Percentiles rank a stretch among this genome's conserved stretches.
phyloP scores from a whole-genome alignment of 2,888 invertebrate species.

The Lasioglossum villosulum region DNA sequence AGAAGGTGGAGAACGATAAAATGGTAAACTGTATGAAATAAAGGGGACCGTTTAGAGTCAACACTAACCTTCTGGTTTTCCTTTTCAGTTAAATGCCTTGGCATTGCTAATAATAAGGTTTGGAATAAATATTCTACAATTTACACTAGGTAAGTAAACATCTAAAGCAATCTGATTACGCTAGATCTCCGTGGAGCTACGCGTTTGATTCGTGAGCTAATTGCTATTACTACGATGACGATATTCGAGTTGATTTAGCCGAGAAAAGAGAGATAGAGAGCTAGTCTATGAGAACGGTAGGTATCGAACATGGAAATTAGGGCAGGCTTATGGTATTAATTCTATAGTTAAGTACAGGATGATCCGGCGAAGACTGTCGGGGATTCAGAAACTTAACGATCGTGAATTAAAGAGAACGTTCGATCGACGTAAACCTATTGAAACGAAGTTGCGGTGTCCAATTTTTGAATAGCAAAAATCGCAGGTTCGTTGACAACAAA shows the following conservation, averaged over 20 bases:
- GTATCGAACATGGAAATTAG: neutral
- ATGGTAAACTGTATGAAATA: conserved; percentile 50
- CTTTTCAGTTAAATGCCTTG: conserved; percentile 61
- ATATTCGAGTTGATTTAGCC: conserved; percentile 10
- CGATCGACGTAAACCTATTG: neutral
- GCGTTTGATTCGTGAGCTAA: conserved; percentile 34
- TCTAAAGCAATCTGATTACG: conserved; percentile 46
- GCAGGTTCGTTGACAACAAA: neutral
- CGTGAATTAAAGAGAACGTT: neutral
- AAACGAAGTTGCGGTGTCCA: neutral
- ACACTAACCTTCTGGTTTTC: conserved; percentile 62
- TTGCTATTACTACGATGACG: conserved; percentile 37
- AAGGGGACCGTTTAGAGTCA: conserved; percentile 59
- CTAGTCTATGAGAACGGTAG: neutral
- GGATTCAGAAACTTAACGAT: neutral
- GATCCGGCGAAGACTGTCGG: neutral
- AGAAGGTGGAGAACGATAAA: conserved; percentile 27
- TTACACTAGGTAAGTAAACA: conserved; percentile 51
- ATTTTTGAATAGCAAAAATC: neutral
- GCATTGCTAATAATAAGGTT: conserved; percentile 64
- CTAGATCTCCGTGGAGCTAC: conserved; percentile 51
- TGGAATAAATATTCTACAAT: conserved; percentile 61
- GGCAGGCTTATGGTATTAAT: neutral
- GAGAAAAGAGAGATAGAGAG: no score
- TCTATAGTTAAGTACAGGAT: conserved; percentile 13